These are phyloP conservation scores for Hypothenemus hampei DNA, from an alignment of 1,140 invertebrate genomes.

Conservation along the genomic window DNA sequence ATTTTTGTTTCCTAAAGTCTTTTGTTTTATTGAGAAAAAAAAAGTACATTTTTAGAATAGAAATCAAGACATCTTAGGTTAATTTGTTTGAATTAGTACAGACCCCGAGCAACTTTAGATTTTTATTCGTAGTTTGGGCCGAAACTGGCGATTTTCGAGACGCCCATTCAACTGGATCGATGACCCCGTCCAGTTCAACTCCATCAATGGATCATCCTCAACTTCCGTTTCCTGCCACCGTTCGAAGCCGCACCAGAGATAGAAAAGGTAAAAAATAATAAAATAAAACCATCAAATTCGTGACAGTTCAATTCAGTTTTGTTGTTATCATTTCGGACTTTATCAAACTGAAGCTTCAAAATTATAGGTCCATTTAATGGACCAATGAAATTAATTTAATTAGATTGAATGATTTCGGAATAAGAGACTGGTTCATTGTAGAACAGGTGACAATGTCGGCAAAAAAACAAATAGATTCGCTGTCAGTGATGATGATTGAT, in stretches of 20 bases:
- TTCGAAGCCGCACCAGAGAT: conserved; percentile 56
- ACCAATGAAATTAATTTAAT: conserved; percentile 2
- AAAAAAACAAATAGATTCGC: conserved; percentile 29
- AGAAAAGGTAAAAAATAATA: conserved; percentile 59
- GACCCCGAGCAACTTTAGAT: conserved; percentile 42
- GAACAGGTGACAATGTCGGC: conserved; percentile 35
- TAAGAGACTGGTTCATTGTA: conserved; percentile 12
- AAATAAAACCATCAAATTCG: too few species aligned
- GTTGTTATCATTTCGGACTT: too few species aligned
- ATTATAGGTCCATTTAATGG: too few species aligned
- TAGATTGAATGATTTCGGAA: background rate
- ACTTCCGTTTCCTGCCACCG: conserved; percentile 54
- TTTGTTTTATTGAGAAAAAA: background rate
- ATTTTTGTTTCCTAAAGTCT: too few species aligned
- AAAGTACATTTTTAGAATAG: background rate
- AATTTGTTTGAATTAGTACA: background rate
- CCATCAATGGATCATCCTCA: conserved; percentile 57
- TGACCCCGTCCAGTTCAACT: conserved; percentile 29
- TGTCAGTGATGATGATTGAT: conserved; percentile 34
- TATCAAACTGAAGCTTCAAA: too few species aligned
- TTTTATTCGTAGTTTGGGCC: conserved; percentile 73
- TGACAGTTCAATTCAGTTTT: too few species aligned
- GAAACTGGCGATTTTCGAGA: conserved; percentile 78
- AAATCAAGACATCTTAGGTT: background rate
- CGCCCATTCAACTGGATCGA: conserved; percentile 53